Evolutionary conservation across 1,140 invertebrate genomes (phyloP).

Genomic region (Amyelois transitella): DNA sequence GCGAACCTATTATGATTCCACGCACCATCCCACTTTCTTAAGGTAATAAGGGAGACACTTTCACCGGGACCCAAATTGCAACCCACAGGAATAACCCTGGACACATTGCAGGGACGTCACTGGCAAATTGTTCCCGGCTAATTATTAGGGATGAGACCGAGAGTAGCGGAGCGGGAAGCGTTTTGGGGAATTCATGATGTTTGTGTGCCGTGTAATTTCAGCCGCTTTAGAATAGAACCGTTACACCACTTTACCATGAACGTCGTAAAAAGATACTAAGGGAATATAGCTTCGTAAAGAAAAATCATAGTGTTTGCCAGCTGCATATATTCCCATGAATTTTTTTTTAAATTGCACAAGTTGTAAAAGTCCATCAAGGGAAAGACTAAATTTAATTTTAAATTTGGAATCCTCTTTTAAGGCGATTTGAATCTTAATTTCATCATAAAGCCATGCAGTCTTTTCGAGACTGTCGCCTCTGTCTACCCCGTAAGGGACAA

Average conservation of each 20-base stretch:
- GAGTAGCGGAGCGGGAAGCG: background rate
- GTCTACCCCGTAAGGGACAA: too few species aligned
- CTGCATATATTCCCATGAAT: background rate
- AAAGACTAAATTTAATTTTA: background rate
- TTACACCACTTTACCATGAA: too few species aligned
- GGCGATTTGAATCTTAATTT: too few species aligned
- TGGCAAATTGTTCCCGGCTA: slow-evolving; percentile 3
- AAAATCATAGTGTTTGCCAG: background rate
- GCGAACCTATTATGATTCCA: background rate
- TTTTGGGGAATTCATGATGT: background rate
- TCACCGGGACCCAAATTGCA: background rate
- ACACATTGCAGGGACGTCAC: background rate
- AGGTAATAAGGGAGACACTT: background rate
- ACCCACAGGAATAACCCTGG: background rate
- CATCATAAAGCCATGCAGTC: too few species aligned
- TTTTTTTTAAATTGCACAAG: background rate
- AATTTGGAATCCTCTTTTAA: background rate
- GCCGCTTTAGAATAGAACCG: too few species aligned
- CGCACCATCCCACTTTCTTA: background rate
- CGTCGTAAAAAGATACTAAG: background rate
- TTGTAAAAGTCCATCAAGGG: background rate
- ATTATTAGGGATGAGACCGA: background rate
- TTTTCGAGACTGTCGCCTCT: too few species aligned
- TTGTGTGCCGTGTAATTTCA: too few species aligned
- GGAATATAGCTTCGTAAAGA: background rate